These are phyloP conservation scores for Cotesia glomerata DNA, from an alignment of 1,140 invertebrate species.

Conservation along the genomic window DNA sequence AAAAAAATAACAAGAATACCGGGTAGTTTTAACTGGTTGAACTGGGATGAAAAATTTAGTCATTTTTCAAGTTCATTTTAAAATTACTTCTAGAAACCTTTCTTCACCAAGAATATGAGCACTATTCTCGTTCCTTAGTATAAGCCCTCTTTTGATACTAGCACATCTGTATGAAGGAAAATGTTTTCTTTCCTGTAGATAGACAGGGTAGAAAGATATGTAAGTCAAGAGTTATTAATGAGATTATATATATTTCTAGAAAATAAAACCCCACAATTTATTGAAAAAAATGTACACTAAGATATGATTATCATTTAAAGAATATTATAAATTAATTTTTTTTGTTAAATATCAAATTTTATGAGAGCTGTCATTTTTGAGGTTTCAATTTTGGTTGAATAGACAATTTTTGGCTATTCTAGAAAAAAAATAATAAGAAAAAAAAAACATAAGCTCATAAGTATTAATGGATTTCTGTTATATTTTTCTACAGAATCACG, in stretches of 20 bases:
- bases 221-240: not conserved
- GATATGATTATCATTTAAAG: not conserved
- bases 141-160: not conserved
- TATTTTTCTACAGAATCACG: too few relatives aligned
- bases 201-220: not conserved
- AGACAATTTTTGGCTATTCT: too few relatives aligned
- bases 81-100: constrained; percentile 27
- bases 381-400: too few relatives aligned
- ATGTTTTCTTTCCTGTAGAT: constrained; percentile 8
- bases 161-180: constrained; percentile 12
- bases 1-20: constrained; percentile 3
- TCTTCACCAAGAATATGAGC: constrained; percentile 17
- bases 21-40: constrained; percentile 3
- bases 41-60: constrained; percentile 27
- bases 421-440: too few relatives aligned
- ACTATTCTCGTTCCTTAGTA: constrained; percentile 5
- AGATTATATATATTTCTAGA: constrained; percentile 6
- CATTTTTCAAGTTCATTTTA: constrained; percentile 4
- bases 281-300: not conserved
- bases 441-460: too few relatives aligned
- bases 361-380: too few relatives aligned
- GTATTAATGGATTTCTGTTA: too few relatives aligned
- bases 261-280: constrained; percentile 8
- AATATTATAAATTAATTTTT: too few relatives aligned
- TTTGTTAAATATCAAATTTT: too few relatives aligned